Evolutionary conservation across 1,140 invertebrate genomes (phyloP).

Genomic region (Camponotus vicinus): DNA sequence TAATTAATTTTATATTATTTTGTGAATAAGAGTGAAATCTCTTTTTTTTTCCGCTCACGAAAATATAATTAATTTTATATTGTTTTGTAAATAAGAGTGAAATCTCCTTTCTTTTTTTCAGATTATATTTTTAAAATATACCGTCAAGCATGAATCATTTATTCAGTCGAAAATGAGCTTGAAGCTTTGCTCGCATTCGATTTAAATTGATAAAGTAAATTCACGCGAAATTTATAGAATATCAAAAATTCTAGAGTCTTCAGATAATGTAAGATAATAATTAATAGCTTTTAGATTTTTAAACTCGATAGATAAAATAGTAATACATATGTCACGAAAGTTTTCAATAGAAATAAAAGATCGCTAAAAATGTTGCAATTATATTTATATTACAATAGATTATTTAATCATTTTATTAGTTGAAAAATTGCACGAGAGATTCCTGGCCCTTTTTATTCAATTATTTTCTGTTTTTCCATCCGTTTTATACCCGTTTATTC

Average conservation of each 20-base stretch:
- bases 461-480: not conserved
- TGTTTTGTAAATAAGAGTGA: too few species aligned
- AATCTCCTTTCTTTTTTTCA: too few species aligned
- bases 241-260: not conserved
- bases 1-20: not conserved
- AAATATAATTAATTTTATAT: not conserved
- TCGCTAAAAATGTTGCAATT: not conserved
- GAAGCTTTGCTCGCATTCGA: not conserved
- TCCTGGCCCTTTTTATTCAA: not conserved
- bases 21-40: too few species aligned
- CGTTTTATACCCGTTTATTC: not conserved
- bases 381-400: not conserved
- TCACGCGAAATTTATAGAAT: not conserved
- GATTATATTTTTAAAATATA: too few species aligned
- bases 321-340: not conserved
- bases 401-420: not conserved
- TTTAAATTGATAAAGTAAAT: not conserved
- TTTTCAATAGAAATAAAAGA: not conserved
- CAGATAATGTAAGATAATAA: not conserved
- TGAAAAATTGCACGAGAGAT: not conserved
- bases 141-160: too few species aligned
- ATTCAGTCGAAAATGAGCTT: not conserved
- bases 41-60: too few species aligned
- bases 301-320: not conserved
- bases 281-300: not conserved